Base-by-base conservation (phyloP, 2,113 vertebrate genomes). In the Sebastes fasciatus region DNA sequence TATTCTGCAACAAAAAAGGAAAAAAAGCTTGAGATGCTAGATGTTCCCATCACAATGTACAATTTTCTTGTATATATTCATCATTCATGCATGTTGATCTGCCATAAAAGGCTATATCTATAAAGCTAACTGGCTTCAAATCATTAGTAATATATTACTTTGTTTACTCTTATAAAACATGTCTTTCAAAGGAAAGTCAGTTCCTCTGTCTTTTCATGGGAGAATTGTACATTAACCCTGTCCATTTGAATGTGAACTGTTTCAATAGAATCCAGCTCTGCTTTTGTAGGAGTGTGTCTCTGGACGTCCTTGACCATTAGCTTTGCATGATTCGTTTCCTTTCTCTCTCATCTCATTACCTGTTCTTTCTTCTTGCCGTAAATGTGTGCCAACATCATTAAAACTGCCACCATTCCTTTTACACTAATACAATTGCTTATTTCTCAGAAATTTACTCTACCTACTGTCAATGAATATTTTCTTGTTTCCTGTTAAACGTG, bases 241-340 rank as follows among this genome's bases (percentile, higher is more conserved):
- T 86, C 89, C 74, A 88, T 84, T 86, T 90, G 82, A 91, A 90
- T 84, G 86, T 76, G 58, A 86, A 64, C 66, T 54, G 52, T 76
- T 87, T 78, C 42, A 83, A 42, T 77, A 57, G 70, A 86, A 87
- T 64, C 69, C 43, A 80, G 63, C 61, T 74, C 71, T 73, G 62
- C 80, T 91, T 88, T 79, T 76, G 74, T 68, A 57, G 58, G 48
- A 61, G 46, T 48, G 51, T 74, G 73, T 79, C 62, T 84, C 70
- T 78, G 51, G 34, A 87, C 17, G 67, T 91, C 86, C 83, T 89
- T 93, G 85, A 85, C 92, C 88, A 86, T 92, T 86, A 84, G 89
- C 91, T 89, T 91, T 93, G 91, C 90, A 94, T 93, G 84, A 83
- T 80, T 74, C 52, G 19, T 81, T 68, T 73, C 73, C 58, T 86